These are phyloP conservation scores for Adineta ricciae DNA, from an alignment of 2,888 invertebrate genomes.

Conservation along the genomic window DNA sequence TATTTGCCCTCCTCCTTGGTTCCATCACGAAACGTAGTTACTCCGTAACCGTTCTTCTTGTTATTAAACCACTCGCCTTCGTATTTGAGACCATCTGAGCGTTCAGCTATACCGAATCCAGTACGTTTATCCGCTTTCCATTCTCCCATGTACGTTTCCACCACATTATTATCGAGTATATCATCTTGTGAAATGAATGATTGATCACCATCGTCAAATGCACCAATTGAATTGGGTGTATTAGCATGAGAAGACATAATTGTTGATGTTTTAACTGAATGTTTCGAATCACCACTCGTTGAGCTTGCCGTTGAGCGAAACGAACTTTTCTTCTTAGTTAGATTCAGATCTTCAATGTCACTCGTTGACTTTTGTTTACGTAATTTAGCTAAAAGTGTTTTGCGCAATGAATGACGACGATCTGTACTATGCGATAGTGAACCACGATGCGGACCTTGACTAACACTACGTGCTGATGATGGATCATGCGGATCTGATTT, in stretches of 20 bases:
- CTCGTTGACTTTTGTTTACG: conserved; percentile 81
- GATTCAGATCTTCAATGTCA: conserved; percentile 79
- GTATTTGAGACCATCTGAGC: conserved; percentile 90
- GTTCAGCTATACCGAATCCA: conserved; percentile 92
- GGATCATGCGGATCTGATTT: conserved; percentile 22
- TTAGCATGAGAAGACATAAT: conserved; percentile 40
- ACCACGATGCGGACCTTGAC: conserved; percentile 6
- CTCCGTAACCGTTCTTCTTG: conserved; percentile 96
- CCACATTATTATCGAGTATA: conserved; percentile 84
- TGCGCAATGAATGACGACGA: conserved; percentile 39
- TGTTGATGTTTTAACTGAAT: conserved; percentile 79
- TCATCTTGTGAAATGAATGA: conserved; percentile 58
- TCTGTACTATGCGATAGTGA: conserved; percentile 5
- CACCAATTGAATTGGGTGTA: not conserved
- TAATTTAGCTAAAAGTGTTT: conserved; percentile 57
- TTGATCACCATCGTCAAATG: conserved; percentile 42
- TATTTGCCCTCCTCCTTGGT: conserved; percentile 96
- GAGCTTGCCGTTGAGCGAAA: conserved; percentile 37
- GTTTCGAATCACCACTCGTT: conserved; percentile 44
- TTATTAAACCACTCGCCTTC: conserved; percentile 99
- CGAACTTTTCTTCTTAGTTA: conserved; percentile 41
- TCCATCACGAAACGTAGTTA: conserved; percentile 90
- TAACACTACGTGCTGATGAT: not conserved
- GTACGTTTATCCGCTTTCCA: conserved; percentile 99
- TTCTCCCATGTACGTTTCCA: conserved; percentile 96